Evolutionary conservation across 2,888 invertebrate genomes (phyloP).

Genomic region (Diogma glabrata): DNA sequence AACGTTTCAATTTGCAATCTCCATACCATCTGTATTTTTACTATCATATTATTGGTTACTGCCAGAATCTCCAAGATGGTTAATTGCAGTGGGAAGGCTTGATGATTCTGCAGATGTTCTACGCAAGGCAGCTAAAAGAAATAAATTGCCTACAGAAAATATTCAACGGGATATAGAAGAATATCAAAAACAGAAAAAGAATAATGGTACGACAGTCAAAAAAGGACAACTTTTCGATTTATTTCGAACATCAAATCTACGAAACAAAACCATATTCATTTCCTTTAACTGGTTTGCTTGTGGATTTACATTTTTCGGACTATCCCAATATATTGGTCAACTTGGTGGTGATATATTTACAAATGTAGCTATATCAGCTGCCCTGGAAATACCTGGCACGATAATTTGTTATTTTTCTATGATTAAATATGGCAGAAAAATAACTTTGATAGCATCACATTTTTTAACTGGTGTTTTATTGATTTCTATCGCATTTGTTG

Average conservation of each 20-base stretch:
- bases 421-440: slow-evolving; percentile 53
- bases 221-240: slow-evolving; percentile 49
- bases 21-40: slow-evolving; percentile 48
- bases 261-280: slow-evolving; percentile 58
- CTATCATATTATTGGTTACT: slow-evolving; percentile 53
- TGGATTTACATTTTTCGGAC: slow-evolving; percentile 78
- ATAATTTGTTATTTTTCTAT: slow-evolving; percentile 51
- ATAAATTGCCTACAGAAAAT: slow-evolving; percentile 40
- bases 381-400: slow-evolving; percentile 54
- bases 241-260: slow-evolving; percentile 55
- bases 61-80: slow-evolving; percentile 72
- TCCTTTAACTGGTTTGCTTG: slow-evolving; percentile 74
- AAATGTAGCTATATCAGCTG: slow-evolving; percentile 70
- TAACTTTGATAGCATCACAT: slow-evolving; percentile 52
- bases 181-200: slow-evolving; percentile 31
- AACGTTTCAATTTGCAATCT: slow-evolving; percentile 53
- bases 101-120: slow-evolving; percentile 50
- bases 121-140: slow-evolving; percentile 47
- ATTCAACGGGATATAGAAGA: slow-evolving; percentile 38
- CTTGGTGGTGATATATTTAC: slow-evolving; percentile 69
- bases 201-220: slow-evolving; percentile 30
- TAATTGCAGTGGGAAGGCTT: slow-evolving; percentile 52
- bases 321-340: slow-evolving; percentile 74
- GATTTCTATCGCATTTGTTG: slow-evolving; percentile 47
- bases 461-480: slow-evolving; percentile 52